These are phyloP conservation scores for Knipowitschia caucasica DNA, from an alignment of 2,797 vertebrate genomes.

Conservation along the genomic window DNA sequence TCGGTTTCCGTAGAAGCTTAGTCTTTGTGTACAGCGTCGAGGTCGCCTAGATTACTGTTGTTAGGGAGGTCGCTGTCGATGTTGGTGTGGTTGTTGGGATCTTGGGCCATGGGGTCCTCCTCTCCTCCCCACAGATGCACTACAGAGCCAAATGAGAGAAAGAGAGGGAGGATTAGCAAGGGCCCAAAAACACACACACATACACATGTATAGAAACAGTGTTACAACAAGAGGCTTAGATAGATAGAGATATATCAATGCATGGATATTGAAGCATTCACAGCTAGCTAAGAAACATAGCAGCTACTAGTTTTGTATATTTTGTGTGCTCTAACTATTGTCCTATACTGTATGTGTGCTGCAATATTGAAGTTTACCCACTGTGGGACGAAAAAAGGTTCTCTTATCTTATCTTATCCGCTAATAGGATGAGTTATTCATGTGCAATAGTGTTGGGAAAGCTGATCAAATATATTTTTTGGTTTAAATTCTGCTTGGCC, in stretches of 20 bases:
- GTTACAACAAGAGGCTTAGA: slow-evolving; percentile 18
- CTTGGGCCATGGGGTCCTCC: slow-evolving; percentile 74
- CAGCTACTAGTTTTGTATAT: neutral
- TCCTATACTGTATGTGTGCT: too few relatives aligned
- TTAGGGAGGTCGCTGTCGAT: slow-evolving; percentile 50
- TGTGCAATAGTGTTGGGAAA: too few relatives aligned
- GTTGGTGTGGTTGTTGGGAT: slow-evolving; percentile 47
- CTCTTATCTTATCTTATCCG: too few relatives aligned
- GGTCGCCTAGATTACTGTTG: slow-evolving; percentile 75
- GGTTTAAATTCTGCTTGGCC: too few relatives aligned
- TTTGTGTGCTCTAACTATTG: too few relatives aligned
- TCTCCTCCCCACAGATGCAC: slow-evolving; percentile 81
- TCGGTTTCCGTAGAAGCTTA: slow-evolving; percentile 62
- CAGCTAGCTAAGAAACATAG: too few relatives aligned
- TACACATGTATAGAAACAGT: neutral
- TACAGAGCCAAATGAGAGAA: slow-evolving; percentile 72
- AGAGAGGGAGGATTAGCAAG: slow-evolving; percentile 77
- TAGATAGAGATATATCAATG: slow-evolving; percentile 10
- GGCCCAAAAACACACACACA: slow-evolving; percentile 29
- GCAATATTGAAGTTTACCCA: too few relatives aligned
- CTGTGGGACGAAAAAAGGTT: too few relatives aligned
- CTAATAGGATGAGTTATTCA: too few relatives aligned
- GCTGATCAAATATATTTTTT: too few relatives aligned
- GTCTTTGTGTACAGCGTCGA: slow-evolving; percentile 76
- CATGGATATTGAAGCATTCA: too few relatives aligned